A percentile compares a stretch with the other conserved stretches of the same genome.
Conservation (phyloP, 2,113 vertebrate species). For the Phalacrocorax carbo region DNA sequence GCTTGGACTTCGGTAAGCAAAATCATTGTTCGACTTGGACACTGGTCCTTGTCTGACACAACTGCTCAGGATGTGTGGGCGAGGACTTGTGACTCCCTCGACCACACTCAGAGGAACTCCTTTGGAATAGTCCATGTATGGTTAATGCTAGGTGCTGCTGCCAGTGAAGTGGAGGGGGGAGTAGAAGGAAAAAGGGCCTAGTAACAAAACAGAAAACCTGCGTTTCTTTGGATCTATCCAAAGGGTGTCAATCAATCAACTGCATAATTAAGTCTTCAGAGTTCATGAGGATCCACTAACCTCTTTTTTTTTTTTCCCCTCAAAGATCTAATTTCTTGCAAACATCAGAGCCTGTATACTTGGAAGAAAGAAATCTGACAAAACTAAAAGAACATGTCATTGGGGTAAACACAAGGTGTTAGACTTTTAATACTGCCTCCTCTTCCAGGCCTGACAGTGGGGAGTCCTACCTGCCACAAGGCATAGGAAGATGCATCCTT, state of each 20-base stretch:
- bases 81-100: not conserved
- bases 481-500: not conserved
- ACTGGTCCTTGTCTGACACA: not conserved
- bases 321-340: not conserved
- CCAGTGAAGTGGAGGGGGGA: not conserved
- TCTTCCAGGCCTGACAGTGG: not conserved
- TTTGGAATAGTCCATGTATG: not conserved
- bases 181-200: not conserved
- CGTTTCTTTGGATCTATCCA: not conserved
- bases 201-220: not conserved
- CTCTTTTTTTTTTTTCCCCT: accelerated
- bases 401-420: not conserved
- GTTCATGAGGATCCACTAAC: not conserved
- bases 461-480: not conserved
- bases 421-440: not conserved
- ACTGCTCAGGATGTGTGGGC: not conserved
- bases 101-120: not conserved
- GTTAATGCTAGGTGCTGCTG: not conserved
- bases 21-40: not conserved
- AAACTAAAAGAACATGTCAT: not conserved
- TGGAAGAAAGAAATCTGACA: not conserved
- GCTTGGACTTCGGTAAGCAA: not conserved
- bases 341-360: not conserved
- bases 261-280: not conserved
- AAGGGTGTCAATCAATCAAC: not conserved